phyloP scores from a whole-genome alignment of 2,113 vertebrate genomes.

The Apistogramma diplotaenia region DNA sequence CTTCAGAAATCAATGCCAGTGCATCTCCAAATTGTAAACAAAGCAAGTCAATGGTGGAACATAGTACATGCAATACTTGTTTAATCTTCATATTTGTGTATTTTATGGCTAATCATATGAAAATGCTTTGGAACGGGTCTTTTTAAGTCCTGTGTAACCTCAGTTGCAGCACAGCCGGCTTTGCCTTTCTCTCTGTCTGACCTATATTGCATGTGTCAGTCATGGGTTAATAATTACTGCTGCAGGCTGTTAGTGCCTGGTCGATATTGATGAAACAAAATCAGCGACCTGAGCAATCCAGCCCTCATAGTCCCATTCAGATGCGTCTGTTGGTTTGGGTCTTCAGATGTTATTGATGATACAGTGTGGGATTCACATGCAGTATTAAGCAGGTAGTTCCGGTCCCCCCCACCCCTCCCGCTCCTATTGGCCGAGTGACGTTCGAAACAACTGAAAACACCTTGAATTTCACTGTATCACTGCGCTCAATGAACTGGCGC shows the following conservation, averaged over 20 bases:
- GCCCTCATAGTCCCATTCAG: neutral
- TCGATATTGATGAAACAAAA: conserved; percentile 42
- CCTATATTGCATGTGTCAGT: conserved; percentile 46
- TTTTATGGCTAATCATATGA: neutral
- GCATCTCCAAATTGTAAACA: neutral
- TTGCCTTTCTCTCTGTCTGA: conserved; percentile 8
- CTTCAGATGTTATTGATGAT: neutral
- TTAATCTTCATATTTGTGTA: neutral
- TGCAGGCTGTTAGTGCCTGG: conserved; percentile 52
- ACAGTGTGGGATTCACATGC: neutral
- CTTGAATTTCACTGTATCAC: neutral
- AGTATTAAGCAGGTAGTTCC: neutral
- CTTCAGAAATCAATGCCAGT: neutral
- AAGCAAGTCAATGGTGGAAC: neutral
- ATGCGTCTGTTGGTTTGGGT: neutral
- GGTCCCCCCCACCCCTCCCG: neutral
- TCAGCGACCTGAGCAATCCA: neutral
- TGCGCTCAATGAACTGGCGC: neutral
- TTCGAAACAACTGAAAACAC: neutral
- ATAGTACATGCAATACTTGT: neutral
- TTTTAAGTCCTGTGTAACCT: neutral
- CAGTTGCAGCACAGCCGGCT: neutral
- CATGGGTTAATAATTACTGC: conserved; percentile 65
- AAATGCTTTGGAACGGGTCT: neutral
- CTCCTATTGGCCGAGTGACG: conserved; percentile 6